These are phyloP conservation scores for Fregetta grallaria DNA, from an alignment of 2,113 vertebrate species.

Conservation along the genomic window DNA sequence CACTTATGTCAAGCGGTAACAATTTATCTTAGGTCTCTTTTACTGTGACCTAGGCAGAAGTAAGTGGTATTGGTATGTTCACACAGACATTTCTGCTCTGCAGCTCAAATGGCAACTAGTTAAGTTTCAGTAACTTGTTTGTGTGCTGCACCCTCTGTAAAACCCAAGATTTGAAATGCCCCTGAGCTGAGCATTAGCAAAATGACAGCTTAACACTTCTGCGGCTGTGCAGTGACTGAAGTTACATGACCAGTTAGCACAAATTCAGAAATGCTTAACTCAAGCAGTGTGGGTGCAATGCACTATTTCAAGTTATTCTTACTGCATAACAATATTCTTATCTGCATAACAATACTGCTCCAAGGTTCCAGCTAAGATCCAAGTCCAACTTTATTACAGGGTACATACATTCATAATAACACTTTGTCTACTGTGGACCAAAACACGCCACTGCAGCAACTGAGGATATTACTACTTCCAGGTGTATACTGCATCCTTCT, in stretches of 20 bases:
- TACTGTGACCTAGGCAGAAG: not conserved
- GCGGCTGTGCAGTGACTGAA: not conserved
- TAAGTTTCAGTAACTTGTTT: not conserved
- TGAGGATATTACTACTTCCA: not conserved
- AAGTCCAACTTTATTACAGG: not conserved
- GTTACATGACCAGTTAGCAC: not conserved
- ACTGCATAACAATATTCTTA: not conserved
- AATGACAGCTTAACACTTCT: not conserved
- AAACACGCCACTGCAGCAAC: not conserved
- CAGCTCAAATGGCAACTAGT: not conserved
- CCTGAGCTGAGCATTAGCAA: not conserved
- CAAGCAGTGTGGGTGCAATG: not conserved
- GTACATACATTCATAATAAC: not conserved
- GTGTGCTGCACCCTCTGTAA: not conserved
- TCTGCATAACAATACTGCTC: not conserved
- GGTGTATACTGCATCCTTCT: not conserved
- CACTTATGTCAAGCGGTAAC: not conserved
- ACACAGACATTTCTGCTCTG: not conserved
- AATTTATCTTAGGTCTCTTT: not conserved
- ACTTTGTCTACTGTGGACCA: not conserved
- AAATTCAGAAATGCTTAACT: not conserved
- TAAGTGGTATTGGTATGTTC: not conserved
- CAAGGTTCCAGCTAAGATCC: not conserved
- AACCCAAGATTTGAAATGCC: not conserved
- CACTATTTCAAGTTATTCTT: not conserved